A percentile compares a stretch with the other conserved stretches of the same genome.
Evolutionary conservation across 35 echinoderm and acorn worm species (phyloP).

Genomic region (Lytechinus variegatus): DNA sequence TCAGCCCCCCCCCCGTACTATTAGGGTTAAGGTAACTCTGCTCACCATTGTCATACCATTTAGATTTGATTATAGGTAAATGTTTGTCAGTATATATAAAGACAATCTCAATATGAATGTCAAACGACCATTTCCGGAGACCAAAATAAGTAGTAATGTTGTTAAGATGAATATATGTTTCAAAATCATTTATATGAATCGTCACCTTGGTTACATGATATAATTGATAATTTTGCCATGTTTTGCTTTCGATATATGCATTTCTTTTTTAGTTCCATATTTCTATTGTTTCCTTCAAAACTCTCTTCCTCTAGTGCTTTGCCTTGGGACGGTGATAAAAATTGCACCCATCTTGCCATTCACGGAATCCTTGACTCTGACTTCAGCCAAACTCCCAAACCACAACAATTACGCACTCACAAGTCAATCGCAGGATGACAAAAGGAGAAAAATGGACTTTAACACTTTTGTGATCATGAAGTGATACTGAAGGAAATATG

Average conservation of each 20-base stretch:
- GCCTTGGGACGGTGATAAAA: neutral
- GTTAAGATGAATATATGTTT: neutral
- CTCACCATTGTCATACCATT: too few species aligned
- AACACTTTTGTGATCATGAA: neutral
- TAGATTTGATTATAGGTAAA: too few species aligned
- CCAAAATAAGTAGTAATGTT: too few species aligned
- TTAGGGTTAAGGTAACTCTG: too few species aligned
- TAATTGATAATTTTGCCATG: neutral
- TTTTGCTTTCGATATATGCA: neutral
- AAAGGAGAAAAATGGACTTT: neutral
- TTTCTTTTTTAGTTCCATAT: neutral
- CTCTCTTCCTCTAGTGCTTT: neutral
- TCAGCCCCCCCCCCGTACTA: too few species aligned
- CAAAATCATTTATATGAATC: neutral
- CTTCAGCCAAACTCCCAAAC: neutral
- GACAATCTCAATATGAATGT: too few species aligned
- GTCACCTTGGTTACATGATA: neutral
- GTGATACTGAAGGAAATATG: neutral
- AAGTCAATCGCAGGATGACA: neutral
- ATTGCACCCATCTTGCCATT: neutral
- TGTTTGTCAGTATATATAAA: too few species aligned
- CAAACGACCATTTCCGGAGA: too few species aligned
- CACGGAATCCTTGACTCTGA: neutral
- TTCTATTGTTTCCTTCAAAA: neutral
- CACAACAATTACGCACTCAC: neutral